Evolutionary conservation across 2,113 vertebrate species (phyloP).

Genomic region (Chaetodon auriga): DNA sequence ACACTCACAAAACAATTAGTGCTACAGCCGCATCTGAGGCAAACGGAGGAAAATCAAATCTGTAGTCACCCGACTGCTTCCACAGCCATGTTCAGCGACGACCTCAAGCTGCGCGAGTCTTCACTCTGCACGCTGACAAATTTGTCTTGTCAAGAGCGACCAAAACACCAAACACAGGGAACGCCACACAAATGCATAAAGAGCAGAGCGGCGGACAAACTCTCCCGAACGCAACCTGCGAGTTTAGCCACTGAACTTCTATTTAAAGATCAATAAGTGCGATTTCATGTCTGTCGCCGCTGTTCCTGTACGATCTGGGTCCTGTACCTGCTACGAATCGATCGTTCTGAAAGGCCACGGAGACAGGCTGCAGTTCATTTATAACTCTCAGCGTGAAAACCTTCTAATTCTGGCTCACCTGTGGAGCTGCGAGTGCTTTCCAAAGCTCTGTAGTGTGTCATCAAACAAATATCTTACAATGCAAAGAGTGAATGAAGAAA

Average conservation of each 20-base stretch:
- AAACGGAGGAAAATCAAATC: constrained; percentile 58
- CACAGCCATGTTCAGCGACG: constrained; percentile 42
- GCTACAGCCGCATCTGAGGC: constrained; percentile 41
- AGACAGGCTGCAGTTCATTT: neutral
- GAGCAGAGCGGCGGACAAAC: neutral
- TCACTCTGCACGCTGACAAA: constrained; percentile 52
- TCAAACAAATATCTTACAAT: neutral
- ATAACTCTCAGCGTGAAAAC: neutral
- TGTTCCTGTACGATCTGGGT: constrained; percentile 15
- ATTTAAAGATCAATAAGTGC: constrained; percentile 33
- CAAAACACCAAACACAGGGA: neutral
- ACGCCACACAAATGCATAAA: neutral
- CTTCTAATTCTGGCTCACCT: neutral
- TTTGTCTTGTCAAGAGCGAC: constrained; percentile 40
- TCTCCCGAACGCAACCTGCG: neutral
- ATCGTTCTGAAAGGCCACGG: constrained; percentile 5
- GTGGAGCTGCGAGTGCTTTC: neutral
- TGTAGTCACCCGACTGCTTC: constrained; percentile 52
- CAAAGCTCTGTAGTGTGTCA: neutral
- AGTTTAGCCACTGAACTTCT: constrained; percentile 2
- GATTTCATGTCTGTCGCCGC: constrained; percentile 8
- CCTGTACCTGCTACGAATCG: neutral
- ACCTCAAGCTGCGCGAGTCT: constrained; percentile 51
- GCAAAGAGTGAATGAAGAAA: neutral
- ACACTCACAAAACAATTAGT: constrained; percentile 63